Evolutionary conservation across 2,113 vertebrate species (phyloP), one percentile per base, ranked within the genome.

Genomic region (Pica pica): DNA sequence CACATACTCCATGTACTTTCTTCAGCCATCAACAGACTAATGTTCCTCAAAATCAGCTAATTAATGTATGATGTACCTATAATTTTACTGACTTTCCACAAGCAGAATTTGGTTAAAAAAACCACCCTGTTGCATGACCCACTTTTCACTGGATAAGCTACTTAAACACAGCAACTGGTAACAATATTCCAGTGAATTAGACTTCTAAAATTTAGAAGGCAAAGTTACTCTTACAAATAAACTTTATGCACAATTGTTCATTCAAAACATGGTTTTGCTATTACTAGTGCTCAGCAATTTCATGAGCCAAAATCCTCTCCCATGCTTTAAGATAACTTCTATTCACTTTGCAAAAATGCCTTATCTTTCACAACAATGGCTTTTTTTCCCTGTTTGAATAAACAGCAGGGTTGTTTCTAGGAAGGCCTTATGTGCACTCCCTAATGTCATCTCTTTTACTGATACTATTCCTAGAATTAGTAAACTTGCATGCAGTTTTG

Each of bases 391-490:
- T 75, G 28, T 30, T 57, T 9, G 4, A 83, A 74, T 52, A 68
- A 90, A 92, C 85, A 88, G 71, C 4, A n/a, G 52, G 2, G 69
- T 7, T 93, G 56, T 92, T 96, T 97, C 95, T 73, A 96, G 61
- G 93, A 96, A 97, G 57, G 65, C 68, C 16, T 57, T 33, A 18
- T 0, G 44, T 24, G 11, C 65, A 28, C 83, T 87, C 79, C 68
- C 73, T 46, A 21, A 49, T 78, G 57, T 46, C 87, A 86, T 56
- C 81, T 75, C 81, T 56, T 84, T 15, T 61, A 70, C 88, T 57
- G 90, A 92, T 81, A 88, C 56, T 71, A 41, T 93, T 95, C 92
- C 93, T 78, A 90, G 94, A 95, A 96, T 53, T 42, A 78, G 79
- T 75, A 93, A 85, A 90, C 60, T 49, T 73, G 55, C 6, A 7